Evolutionary conservation across 2,797 vertebrate species (phyloP), one percentile per base, ranked within the genome.

Genomic region (Zonotrichia albicollis): DNA sequence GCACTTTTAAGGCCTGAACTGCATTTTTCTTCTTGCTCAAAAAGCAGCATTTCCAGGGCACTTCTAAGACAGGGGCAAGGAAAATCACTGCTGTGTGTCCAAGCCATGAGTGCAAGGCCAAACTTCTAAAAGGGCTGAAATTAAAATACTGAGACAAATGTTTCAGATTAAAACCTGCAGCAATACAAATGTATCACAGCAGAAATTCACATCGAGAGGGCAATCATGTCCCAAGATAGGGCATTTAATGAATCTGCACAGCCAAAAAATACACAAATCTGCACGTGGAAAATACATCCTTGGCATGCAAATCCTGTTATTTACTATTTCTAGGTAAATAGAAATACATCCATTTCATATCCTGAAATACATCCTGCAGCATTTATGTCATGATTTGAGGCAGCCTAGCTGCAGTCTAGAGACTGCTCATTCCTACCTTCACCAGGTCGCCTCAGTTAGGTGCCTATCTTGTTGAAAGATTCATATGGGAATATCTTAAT

Each of bases 21-120:
- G 34, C 0, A 0, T 46, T 84, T n/a, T 23, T 20, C 12, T 15
- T 65, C 43, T 75, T 5, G 1, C 8, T 10, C 0, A 0, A 89
- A 84, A 29, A 45, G 17, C 51, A 79, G 48, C 5, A 5, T 62
- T 86, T 90, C 34, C 40, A 79, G 30, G 9, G 45, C 29, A 55
- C 25, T 81, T 67, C 60, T 45, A 46, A 76, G 72, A 88, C n/a
- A 76, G 14, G 20, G 26, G 6, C 19, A 84, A 74, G 32, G 23
- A 70, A 87, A 67, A 78, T 43, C 42, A 58, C 2, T 66, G 51
- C 18, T 66, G 25, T 50, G 32, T 64, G 70, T 78, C 71, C 43
- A 72, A 73, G 45, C 8, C 32, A 54, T 19, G 21, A 42, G 13
- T 16, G 10, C 38, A 87, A 27, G 26, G 62, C 18, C 50, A 42